Percentiles rank a stretch among this genome's conserved stretches.
Conservation (phyloP, 2,113 vertebrate genomes). For the Etheostoma cragini region DNA sequence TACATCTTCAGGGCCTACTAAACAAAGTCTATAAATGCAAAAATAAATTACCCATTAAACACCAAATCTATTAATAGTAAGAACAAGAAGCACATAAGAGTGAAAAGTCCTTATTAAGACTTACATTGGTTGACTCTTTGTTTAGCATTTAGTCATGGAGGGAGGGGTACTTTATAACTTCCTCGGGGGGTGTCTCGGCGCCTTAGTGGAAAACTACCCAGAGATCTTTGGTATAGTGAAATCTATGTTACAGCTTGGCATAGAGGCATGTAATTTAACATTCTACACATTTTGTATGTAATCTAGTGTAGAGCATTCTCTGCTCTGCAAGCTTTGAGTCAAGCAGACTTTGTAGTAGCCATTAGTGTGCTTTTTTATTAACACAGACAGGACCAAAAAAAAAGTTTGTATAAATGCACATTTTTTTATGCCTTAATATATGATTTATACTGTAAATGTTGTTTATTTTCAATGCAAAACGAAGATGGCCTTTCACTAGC, state of each 20-base stretch:
- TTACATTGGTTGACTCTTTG: background rate
- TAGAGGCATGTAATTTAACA: background rate
- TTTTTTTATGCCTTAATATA: background rate
- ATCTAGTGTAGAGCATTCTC: background rate
- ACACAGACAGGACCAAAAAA: constrained; percentile 1
- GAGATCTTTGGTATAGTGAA: background rate
- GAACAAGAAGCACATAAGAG: background rate
- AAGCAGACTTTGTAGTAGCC: background rate
- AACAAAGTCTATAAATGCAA: constrained; percentile 18
- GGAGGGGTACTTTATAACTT: background rate
- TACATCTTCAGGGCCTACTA: constrained; percentile 15
- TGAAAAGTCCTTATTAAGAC: constrained; percentile 3
- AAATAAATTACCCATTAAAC: constrained; percentile 19
- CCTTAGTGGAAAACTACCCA: background rate
- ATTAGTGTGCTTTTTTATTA: background rate
- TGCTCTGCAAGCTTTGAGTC: background rate
- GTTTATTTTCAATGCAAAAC: constrained; percentile 14
- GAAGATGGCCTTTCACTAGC: constrained; percentile 1
- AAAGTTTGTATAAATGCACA: background rate
- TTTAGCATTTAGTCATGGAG: background rate
- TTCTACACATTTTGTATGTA: background rate
- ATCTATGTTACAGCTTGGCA: background rate
- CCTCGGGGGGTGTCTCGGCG: background rate
- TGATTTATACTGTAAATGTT: constrained; percentile 5
- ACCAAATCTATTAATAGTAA: background rate